These are phyloP conservation scores for Catalaphyllia jardinei DNA, from an alignment of 64 coral and sea anemone genomes.

Conservation along the genomic window DNA sequence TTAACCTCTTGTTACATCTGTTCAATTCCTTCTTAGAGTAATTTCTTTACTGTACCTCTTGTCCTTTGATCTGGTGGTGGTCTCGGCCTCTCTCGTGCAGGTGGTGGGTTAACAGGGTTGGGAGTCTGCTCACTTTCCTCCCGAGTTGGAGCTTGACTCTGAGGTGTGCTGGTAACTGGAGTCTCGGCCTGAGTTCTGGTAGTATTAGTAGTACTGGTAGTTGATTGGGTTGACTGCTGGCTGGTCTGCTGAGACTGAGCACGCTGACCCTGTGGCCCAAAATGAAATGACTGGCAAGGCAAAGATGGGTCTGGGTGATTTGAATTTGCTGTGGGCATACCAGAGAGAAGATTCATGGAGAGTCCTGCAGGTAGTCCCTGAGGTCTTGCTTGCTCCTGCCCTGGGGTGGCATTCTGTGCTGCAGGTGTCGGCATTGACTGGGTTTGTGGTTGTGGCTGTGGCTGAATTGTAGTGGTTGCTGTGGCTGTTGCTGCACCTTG, in stretches of 20 bases:
- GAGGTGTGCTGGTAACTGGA: not conserved
- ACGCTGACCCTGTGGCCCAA: conserved; percentile 74
- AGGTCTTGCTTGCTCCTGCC: conserved; percentile 28
- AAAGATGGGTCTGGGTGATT: conserved; percentile 86
- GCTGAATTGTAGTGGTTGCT: not conserved
- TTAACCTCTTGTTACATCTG: too few relatives aligned
- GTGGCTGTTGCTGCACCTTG: conserved; percentile 34
- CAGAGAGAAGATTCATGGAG: conserved; percentile 26
- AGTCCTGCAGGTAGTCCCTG: conserved; percentile 1
- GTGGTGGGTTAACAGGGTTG: not conserved
- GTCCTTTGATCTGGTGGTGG: not conserved
- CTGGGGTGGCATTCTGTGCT: not conserved
- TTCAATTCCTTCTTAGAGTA: too few relatives aligned
- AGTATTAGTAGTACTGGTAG: not conserved
- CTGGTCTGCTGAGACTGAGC: conserved; percentile 27
- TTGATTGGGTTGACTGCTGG: conserved; percentile 1
- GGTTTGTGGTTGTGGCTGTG: conserved; percentile 1
- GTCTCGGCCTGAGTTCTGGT: not conserved
- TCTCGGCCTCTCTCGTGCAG: not conserved
- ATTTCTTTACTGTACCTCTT: conserved; percentile 10
- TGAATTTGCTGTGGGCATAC: conserved; percentile 39
- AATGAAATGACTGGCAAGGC: conserved; percentile 98
- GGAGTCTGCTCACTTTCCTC: not conserved
- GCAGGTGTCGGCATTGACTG: conserved; percentile 11
- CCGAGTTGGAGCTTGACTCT: not conserved